Conservation (phyloP, 2,888 invertebrate species). For the Tridacna gigas region DNA sequence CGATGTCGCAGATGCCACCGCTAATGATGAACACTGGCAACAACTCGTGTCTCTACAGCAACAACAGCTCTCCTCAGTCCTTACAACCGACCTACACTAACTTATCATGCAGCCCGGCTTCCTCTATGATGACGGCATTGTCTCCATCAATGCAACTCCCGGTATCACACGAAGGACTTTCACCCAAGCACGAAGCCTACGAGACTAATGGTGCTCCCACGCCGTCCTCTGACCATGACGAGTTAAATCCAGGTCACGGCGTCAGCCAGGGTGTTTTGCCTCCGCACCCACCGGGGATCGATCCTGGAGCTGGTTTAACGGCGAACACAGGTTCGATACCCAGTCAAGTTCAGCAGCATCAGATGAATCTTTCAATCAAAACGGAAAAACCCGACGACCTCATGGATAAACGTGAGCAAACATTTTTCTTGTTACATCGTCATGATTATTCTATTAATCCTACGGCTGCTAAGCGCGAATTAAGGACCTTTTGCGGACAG, state of each 20-base stretch:
- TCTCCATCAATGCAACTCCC: conserved; percentile 53
- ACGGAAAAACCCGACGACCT: conserved; percentile 37
- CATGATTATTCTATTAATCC: no score
- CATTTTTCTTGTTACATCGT: neutral
- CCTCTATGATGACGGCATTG: conserved; percentile 59
- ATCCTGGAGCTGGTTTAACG: conserved; percentile 36
- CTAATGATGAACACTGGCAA: conserved; percentile 60
- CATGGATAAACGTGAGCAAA: conserved; percentile 41
- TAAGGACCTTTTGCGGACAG: no score
- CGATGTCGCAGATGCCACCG: conserved; percentile 58
- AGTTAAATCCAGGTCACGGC: conserved; percentile 33
- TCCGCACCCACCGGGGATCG: conserved; percentile 41
- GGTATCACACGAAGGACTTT: conserved; percentile 38
- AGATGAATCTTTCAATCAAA: conserved; percentile 32
- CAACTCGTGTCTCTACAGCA: conserved; percentile 69
- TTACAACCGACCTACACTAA: conserved; percentile 73
- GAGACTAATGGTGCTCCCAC: conserved; percentile 48
- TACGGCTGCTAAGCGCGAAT: no score
- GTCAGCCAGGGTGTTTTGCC: conserved; percentile 24
- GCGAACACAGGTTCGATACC: conserved; percentile 9
- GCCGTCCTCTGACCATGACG: conserved; percentile 57
- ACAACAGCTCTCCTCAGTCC: conserved; percentile 60
- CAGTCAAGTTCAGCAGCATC: conserved; percentile 11
- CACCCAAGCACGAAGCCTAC: conserved; percentile 59
- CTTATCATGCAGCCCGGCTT: conserved; percentile 69